Evolutionary conservation across 1,140 invertebrate genomes (phyloP).

Genomic region (Neodiprion pinetum): DNA sequence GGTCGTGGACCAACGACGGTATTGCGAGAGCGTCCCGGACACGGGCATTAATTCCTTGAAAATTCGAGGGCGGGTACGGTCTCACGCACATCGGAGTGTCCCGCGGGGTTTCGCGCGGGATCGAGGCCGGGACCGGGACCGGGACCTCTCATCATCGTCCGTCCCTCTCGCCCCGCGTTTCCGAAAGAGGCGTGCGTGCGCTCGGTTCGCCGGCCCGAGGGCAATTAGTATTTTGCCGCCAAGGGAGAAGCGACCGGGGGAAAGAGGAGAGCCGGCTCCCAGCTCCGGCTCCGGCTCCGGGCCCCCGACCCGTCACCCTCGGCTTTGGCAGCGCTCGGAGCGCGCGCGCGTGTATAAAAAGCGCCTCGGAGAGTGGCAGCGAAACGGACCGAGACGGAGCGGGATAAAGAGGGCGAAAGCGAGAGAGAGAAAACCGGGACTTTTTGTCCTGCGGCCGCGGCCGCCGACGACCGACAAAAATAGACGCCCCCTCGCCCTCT

Average conservation of each 20-base stretch:
- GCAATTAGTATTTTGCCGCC: conserved; percentile 62
- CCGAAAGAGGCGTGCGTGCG: conserved; percentile 41
- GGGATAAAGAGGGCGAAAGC: conserved; percentile 21
- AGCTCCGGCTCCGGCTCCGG: conserved; percentile 28
- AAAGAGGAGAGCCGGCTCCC: neutral
- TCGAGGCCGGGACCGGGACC: neutral
- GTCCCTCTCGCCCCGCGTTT: neutral
- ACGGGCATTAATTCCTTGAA: no score
- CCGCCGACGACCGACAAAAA: conserved; percentile 51
- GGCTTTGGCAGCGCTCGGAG: conserved; percentile 18
- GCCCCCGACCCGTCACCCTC: conserved; percentile 7
- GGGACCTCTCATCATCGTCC: neutral
- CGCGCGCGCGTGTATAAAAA: conserved; percentile 54
- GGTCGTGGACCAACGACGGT: no score
- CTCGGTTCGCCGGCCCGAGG: conserved; percentile 57
- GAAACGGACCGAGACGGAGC: conserved; percentile 21
- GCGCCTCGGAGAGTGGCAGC: conserved; percentile 26
- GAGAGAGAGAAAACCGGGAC: conserved; percentile 38
- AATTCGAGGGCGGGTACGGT: no score
- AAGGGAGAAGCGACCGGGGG: conserved; percentile 43
- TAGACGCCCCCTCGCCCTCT: conserved; percentile 35
- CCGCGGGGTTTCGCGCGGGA: no score
- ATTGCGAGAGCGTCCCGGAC: no score
- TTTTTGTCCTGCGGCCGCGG: conserved; percentile 54
- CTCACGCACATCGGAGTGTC: no score